Conservation (phyloP, 2,113 vertebrate genomes). For the Beaufortia kweichowensis region DNA sequence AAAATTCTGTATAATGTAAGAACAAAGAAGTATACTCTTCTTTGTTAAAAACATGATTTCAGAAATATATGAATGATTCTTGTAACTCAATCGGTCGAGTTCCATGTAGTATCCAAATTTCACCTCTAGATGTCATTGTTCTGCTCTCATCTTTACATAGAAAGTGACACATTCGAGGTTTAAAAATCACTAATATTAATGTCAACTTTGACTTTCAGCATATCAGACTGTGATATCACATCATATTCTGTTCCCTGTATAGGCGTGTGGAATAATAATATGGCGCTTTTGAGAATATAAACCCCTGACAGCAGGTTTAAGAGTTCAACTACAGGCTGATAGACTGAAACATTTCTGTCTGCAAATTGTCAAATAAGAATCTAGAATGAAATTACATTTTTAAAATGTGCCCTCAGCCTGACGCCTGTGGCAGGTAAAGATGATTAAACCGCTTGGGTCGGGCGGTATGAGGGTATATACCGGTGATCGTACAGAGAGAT, state of each 20-base stretch:
- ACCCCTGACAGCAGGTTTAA: slow-evolving; percentile 52
- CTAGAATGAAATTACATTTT: neutral
- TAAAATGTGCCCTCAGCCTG: neutral
- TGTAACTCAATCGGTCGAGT: no score
- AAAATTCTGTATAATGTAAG: neutral
- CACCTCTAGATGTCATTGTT: slow-evolving; percentile 71
- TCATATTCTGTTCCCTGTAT: slow-evolving; percentile 30
- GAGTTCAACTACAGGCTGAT: slow-evolving; percentile 51
- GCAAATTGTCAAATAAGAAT: slow-evolving; percentile 25
- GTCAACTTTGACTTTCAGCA: slow-evolving; percentile 45
- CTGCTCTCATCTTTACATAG: slow-evolving; percentile 53
- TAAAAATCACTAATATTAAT: slow-evolving; percentile 43
- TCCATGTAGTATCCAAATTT: neutral
- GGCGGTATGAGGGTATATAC: neutral
- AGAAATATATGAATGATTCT: no score
- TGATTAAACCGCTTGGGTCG: neutral
- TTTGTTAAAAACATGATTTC: no score
- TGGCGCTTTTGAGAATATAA: slow-evolving; percentile 14
- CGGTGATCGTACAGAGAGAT: neutral
- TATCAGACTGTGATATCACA: slow-evolving; percentile 47
- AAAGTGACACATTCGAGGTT: slow-evolving; percentile 27
- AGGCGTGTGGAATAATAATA: slow-evolving; percentile 45
- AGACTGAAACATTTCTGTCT: slow-evolving; percentile 17
- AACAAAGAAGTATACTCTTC: no score
- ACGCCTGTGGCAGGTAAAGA: neutral